Evolutionary conservation across 2,888 invertebrate species (phyloP).

Genomic region (Poecilobothrus nobilitatus): DNA sequence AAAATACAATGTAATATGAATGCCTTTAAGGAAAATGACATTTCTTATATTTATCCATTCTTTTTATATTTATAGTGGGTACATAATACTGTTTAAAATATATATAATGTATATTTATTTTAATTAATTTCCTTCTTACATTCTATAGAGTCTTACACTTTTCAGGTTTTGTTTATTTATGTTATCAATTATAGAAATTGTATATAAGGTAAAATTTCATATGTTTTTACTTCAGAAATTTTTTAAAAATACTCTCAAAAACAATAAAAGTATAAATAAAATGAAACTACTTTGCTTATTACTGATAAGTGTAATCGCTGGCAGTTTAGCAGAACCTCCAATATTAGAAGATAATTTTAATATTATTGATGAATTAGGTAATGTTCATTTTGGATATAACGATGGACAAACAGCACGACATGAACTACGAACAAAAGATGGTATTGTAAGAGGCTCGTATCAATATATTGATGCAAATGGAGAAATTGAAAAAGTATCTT

Average conservation of each 20-base stretch:
- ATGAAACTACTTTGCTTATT: background rate
- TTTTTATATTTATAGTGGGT: too few relatives aligned
- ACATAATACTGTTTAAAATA: too few relatives aligned
- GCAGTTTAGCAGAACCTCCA: background rate
- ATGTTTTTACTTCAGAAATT: background rate
- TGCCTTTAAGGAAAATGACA: too few relatives aligned
- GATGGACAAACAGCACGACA: conserved; percentile 18
- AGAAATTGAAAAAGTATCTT: conserved; percentile 29
- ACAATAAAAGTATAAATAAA: background rate
- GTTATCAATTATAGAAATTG: background rate
- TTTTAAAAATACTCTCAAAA: background rate
- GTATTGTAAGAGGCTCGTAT: conserved; percentile 33
- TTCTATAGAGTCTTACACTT: too few relatives aligned
- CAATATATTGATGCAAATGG: conserved; percentile 37
- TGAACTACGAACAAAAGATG: conserved; percentile 24
- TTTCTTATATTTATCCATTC: too few relatives aligned
- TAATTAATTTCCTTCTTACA: too few relatives aligned
- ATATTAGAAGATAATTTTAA: conserved; percentile 13
- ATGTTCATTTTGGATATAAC: conserved; percentile 22
- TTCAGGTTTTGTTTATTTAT: too few relatives aligned
- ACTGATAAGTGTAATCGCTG: background rate
- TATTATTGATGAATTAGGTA: conserved; percentile 14
- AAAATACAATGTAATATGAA: too few relatives aligned
- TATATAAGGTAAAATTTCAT: background rate
- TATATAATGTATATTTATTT: too few relatives aligned